These are phyloP conservation scores for Eunapius fragilis DNA, from an alignment of 37 sponge, comb jelly and placozoan species.

Conservation along the genomic window DNA sequence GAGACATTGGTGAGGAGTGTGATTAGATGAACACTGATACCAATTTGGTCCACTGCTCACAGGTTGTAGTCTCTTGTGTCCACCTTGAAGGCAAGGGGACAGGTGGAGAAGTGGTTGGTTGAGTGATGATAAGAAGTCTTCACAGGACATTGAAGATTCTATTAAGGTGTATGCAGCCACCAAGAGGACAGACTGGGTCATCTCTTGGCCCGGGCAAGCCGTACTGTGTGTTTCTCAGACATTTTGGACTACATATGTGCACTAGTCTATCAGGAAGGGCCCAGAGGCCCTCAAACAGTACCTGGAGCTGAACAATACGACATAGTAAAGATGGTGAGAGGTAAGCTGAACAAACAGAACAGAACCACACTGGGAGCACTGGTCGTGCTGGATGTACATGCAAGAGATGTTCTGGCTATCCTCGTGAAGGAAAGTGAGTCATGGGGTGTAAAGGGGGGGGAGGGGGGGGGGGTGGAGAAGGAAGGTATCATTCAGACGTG, in stretches of 20 bases:
- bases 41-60: neutral
- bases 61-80: constrained; percentile 89
- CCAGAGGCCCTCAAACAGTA: constrained; percentile 83
- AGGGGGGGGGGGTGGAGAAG: no score
- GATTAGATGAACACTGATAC: neutral
- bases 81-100: constrained; percentile 97
- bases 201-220: constrained; percentile 93
- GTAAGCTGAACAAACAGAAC: constrained; percentile 97
- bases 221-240: constrained; percentile 97
- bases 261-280: constrained; percentile 85
- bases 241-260: constrained; percentile 91
- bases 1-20: neutral
- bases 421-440: constrained; percentile 85
- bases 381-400: constrained; percentile 97
- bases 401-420: constrained; percentile 94
- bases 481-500: neutral
- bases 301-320: constrained; percentile 79
- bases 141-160: constrained; percentile 80
- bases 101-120: constrained; percentile 99
- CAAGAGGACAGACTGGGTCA: constrained; percentile 90
- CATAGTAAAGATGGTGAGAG: constrained; percentile 96
- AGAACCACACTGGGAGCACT: constrained; percentile 96
- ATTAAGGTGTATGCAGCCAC: constrained; percentile 67
- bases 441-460: neutral
- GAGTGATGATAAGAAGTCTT: constrained; percentile 90